A percentile compares a stretch with the other conserved stretches of the same genome.
These are phyloP conservation scores for Lagopus muta DNA, from an alignment of 2,113 vertebrate species.

Conservation along the genomic window DNA sequence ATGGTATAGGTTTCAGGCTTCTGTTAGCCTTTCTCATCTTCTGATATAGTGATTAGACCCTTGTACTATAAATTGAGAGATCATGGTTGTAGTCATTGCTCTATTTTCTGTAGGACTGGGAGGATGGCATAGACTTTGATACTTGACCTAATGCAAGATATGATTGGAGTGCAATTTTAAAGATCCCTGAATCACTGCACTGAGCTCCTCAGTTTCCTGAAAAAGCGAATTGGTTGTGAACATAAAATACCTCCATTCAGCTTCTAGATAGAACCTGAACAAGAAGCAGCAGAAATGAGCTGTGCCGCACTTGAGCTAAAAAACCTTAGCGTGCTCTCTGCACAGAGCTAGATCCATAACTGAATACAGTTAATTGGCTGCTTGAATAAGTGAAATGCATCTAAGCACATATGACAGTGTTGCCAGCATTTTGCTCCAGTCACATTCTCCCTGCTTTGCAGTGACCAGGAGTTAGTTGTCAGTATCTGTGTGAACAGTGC, in stretches of 20 bases:
- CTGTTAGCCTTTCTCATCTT: not conserved
- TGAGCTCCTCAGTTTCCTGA: not conserved
- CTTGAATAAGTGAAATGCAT: not conserved
- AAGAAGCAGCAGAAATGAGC: not conserved
- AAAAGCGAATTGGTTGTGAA: constrained; percentile 19
- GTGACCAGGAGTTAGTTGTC: not conserved
- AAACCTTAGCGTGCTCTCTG: not conserved
- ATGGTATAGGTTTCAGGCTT: not conserved
- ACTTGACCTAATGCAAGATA: not conserved
- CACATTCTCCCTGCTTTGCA: rapidly evolving
- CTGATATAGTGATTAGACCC: not conserved
- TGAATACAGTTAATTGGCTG: not conserved
- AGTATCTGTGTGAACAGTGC: not conserved
- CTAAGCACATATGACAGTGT: not conserved
- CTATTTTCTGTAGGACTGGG: not conserved
- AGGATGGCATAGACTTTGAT: not conserved
- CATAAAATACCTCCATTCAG: not conserved
- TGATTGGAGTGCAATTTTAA: not conserved
- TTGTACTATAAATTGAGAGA: not conserved
- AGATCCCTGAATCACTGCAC: not conserved
- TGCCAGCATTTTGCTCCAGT: not conserved
- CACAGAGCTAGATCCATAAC: not conserved
- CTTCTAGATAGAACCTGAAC: not conserved
- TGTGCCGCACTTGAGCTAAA: not conserved
- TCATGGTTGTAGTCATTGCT: not conserved